Base-by-base conservation (phyloP, 2,797 vertebrate species). In the Darevskia nairensis region DNA sequence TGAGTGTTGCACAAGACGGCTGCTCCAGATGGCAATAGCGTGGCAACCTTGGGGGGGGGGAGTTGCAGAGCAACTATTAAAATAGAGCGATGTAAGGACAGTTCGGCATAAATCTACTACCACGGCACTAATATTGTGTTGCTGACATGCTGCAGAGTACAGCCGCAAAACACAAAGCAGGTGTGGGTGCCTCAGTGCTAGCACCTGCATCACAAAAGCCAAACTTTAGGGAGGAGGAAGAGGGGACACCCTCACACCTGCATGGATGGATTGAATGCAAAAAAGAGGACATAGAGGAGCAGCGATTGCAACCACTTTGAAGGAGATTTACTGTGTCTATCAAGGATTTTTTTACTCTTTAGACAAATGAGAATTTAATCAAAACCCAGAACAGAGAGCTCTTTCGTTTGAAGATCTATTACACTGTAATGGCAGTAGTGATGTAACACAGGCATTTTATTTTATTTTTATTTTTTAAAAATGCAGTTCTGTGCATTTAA, bases 291-390 rank as follows among this genome's bases (percentile, higher is more conserved):
- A n/a, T 2, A 44, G 44, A 6, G 29, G 19, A 84, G 91, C 32
- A 80, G 80, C 17, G 2, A 39, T 35, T 32, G 35, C 89, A 90
- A 92, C 32, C 80, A 79, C 64, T 88, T 85, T 81, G 86, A 89
- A 66, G 69, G 84, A 88, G 89, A 94, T 95, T 93, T 89, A 94
- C 89, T 86, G 84, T 80, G 84, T 90, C 46, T 69, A 76, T 32
- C 84, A 93, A 64, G 25, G 6, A 91, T 72, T 90, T 90, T 94
- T 59, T 89, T 93, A 91, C 75, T 88, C 89, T 93, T 93, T 88
- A 92, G 90, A 91, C 84, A 94, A 92, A 90, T 91, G 83, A 94
- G 82, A 95, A 96, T 91, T 89, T 23, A 91, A 92, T 93, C 9
- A 86, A 79, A 95, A 94, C 39, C 55, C 41, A 90, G 76, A 84